Conservation (phyloP, 2,888 invertebrate genomes). For the Dorcus hopei region DNA sequence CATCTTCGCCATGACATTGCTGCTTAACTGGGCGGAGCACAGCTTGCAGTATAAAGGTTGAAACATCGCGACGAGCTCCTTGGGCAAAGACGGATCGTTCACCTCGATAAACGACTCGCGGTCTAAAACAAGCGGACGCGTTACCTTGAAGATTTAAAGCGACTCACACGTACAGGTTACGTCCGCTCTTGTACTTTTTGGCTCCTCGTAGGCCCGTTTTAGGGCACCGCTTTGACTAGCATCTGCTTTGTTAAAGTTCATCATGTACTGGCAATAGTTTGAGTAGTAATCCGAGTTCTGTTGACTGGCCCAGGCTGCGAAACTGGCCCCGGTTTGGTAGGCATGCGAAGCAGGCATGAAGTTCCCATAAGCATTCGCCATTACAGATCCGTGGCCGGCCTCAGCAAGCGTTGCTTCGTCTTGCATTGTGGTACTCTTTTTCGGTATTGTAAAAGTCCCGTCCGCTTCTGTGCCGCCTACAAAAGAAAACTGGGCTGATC, state of each 20-base stretch:
- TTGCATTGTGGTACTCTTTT: neutral
- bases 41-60: conserved; percentile 53
- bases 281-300: neutral
- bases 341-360: neutral
- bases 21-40: conserved; percentile 50
- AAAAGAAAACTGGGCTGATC: too few relatives aligned
- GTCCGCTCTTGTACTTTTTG: too few relatives aligned
- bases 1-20: conserved; percentile 49
- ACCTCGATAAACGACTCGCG: conserved; percentile 37
- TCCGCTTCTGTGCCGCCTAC: neutral
- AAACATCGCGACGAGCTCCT: conserved; percentile 50
- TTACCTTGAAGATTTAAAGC: neutral
- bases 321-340: neutral
- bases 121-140: conserved; percentile 14
- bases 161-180: neutral
- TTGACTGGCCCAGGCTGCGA: neutral
- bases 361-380: neutral
- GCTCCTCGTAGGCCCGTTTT: too few relatives aligned
- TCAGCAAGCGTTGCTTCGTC: neutral
- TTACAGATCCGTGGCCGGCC: neutral
- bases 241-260: neutral
- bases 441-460: neutral
- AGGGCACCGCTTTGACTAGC: neutral
- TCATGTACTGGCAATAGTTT: neutral
- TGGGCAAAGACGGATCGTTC: conserved; percentile 43